phyloP scores from a whole-genome alignment of 2,888 invertebrate genomes.

The Orthosia incerta region DNA sequence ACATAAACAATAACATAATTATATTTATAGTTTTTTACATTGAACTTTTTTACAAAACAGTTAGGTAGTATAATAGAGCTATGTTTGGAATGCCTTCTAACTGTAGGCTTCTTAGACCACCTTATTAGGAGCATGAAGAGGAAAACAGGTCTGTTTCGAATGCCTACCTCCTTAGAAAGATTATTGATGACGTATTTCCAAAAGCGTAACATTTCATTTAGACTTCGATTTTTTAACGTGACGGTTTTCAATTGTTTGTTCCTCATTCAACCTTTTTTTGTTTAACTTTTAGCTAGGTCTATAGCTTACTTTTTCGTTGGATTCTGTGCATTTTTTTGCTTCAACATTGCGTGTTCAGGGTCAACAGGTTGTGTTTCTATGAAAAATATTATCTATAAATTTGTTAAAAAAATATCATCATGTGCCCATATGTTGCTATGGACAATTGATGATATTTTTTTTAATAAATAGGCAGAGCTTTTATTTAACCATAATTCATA shows the following conservation, averaged over 20 bases:
- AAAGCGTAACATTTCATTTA: constrained; percentile 32
- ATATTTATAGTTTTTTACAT: constrained; percentile 1
- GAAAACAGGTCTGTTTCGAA: constrained; percentile 7
- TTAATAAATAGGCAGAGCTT: too few relatives aligned
- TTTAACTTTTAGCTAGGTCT: constrained; percentile 16
- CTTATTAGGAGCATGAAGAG: constrained; percentile 1
- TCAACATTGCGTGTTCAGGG: constrained; percentile 27
- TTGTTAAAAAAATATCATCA: not conserved
- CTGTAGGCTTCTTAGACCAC: not conserved
- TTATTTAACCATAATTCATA: not conserved
- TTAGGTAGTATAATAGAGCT: not conserved
- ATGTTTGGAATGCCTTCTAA: not conserved
- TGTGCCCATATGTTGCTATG: not conserved
- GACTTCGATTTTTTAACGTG: constrained; percentile 30
- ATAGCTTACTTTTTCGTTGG: not conserved
- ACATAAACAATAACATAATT: constrained; percentile 33
- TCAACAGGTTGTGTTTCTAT: constrained; percentile 11
- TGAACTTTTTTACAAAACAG: not conserved
- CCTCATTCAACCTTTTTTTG: constrained; percentile 5
- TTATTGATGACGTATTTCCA: constrained; percentile 9
- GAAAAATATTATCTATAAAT: not conserved
- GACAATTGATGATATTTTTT: not conserved
- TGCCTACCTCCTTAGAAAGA: constrained; percentile 16
- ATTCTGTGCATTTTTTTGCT: constrained; percentile 22
- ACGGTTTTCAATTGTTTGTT: constrained; percentile 9